Conservation (phyloP, 2,888 invertebrate species). For the Tenthredo mesomela region DNA sequence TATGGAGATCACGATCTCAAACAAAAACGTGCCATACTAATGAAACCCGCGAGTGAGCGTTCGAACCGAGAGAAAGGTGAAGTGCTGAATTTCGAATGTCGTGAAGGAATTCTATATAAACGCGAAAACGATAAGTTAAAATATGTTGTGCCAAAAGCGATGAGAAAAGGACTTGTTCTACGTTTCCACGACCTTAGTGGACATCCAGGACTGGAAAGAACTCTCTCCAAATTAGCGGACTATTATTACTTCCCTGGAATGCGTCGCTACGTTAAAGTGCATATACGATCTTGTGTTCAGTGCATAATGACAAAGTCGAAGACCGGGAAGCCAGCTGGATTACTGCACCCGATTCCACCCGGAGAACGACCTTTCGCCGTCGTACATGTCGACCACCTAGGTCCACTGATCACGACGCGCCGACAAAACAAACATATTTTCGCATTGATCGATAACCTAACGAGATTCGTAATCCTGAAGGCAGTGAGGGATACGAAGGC, state of each 20-base stretch:
- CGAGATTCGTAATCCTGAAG: constrained; percentile 54
- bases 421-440: constrained; percentile 59
- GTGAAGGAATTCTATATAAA: constrained; percentile 32
- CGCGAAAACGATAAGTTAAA: neutral
- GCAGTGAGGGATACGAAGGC: neutral
- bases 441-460: constrained; percentile 61
- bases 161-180: constrained; percentile 54
- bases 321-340: constrained; percentile 58
- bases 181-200: constrained; percentile 59
- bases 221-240: constrained; percentile 50
- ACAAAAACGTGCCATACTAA: no score
- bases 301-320: constrained; percentile 60
- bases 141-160: constrained; percentile 52
- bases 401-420: constrained; percentile 58
- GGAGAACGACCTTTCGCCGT: constrained; percentile 61
- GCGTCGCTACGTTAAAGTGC: constrained; percentile 57
- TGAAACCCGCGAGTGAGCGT: neutral
- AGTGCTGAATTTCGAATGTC: constrained; percentile 17
- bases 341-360: constrained; percentile 62
- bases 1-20: no score
- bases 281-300: constrained; percentile 61
- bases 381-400: constrained; percentile 61
- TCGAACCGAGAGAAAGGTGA: neutral
- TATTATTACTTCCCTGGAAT: constrained; percentile 61
- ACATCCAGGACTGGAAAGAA: constrained; percentile 60